Base-by-base conservation (phyloP, 2,888 invertebrate species). In the Dicroscelio sp. region DNA sequence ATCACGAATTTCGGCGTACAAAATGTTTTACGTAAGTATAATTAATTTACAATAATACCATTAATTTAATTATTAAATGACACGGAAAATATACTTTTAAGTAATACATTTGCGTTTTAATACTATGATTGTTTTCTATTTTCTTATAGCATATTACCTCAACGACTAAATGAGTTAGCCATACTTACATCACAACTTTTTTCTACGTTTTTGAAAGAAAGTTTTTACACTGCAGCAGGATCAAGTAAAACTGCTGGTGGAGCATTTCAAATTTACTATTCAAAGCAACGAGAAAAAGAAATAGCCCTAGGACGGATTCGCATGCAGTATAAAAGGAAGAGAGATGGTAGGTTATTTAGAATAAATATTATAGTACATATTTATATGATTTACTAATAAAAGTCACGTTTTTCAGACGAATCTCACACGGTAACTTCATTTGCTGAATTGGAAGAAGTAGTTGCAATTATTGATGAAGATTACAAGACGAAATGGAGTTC, bases 401-500 rank as follows among this genome's bases (percentile, higher is more conserved):
- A n/a, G n/a, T n/a, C n/a, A n/a, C n/a, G n/a, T n/a, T n/a, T n/a
- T n/a, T n/a, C n/a, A n/a, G n/a, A n/a, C n/a, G n/a, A n/a, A n/a
- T n/a, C n/a, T n/a, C n/a, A n/a, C n/a, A n/a, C n/a, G n/a, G n/a
- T n/a, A n/a, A n/a, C n/a, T n/a, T n/a, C n/a, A n/a, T n/a, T n/a
- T 58, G 17, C n/a, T n/a, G 63, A 71, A 31, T 71, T 82, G 43
- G 6, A 52, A 27, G 30, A 30, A 60, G 63, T 17, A 25, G 83
- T 78, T 20, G 27, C 33, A 10, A 33, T 20, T 55, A 60, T 85
- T 8, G 52, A 79, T 33, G 55, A 75, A 12, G 58, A 67, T 60
- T 89, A 73, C 60, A 48, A 69, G 35, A n/a, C 5, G 0, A 76
- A 67, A 25, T 84, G 84, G 84, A 10, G 65, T 3, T 38, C 65